Conservation (phyloP, 2,797 vertebrate species). For the Tachyglossus aculeatus region DNA sequence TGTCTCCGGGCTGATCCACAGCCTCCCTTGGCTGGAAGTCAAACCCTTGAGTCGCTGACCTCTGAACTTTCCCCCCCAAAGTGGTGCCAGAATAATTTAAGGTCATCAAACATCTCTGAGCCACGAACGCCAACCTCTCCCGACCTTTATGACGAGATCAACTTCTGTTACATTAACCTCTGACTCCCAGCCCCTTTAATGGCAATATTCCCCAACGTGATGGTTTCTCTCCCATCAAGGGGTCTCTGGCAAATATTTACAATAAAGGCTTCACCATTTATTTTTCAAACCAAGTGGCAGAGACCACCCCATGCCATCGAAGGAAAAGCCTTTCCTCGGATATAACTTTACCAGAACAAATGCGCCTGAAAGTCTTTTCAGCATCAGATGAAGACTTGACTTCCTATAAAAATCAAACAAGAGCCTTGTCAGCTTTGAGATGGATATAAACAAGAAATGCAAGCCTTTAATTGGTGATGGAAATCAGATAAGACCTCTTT, state of each 20-base stretch:
- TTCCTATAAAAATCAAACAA: slow-evolving; percentile 78
- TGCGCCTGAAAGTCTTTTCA: slow-evolving; percentile 68
- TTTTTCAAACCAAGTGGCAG: slow-evolving; percentile 78
- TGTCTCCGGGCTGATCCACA: too few relatives aligned
- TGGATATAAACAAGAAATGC: slow-evolving; percentile 82
- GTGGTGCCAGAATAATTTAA: slow-evolving; percentile 68
- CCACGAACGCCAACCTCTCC: slow-evolving; percentile 58
- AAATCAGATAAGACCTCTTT: slow-evolving; percentile 80
- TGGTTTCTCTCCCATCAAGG: slow-evolving; percentile 71
- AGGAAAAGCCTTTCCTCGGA: slow-evolving; percentile 71
- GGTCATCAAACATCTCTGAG: slow-evolving; percentile 65
- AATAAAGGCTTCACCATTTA: slow-evolving; percentile 74
- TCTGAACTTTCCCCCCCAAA: slow-evolving; percentile 67
- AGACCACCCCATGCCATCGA: slow-evolving; percentile 73
- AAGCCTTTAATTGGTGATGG: slow-evolving; percentile 79
- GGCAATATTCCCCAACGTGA: slow-evolving; percentile 65
- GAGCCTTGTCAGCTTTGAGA: slow-evolving; percentile 73
- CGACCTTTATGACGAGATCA: slow-evolving; percentile 76
- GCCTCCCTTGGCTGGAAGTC: slow-evolving; percentile 52
- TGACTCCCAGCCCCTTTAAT: slow-evolving; percentile 70
- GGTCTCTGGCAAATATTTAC: slow-evolving; percentile 74
- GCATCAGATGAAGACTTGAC: slow-evolving; percentile 71
- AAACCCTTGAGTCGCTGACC: slow-evolving; percentile 45
- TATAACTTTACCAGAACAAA: slow-evolving; percentile 80
- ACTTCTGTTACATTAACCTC: slow-evolving; percentile 81